Conservation (phyloP, 2,113 vertebrate genomes). For the Hypocryptadius cinnamomeus region DNA sequence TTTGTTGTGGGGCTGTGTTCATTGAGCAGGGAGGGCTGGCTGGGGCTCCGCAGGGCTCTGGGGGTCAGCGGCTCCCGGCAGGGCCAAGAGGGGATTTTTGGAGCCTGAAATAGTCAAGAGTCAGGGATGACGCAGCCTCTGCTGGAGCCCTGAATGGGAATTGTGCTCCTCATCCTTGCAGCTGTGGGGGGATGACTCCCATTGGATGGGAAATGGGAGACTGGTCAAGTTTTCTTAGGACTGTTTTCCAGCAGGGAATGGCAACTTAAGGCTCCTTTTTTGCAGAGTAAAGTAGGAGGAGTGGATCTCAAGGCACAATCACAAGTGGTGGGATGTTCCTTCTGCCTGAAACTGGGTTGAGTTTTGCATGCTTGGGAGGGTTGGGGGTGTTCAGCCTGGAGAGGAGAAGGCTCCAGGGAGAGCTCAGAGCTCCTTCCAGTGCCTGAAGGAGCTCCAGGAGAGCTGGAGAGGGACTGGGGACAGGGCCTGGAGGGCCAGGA, state of each 20-base stretch:
- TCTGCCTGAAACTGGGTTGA: background rate
- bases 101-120: constrained; percentile 44
- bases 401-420: background rate
- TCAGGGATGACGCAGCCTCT: constrained; percentile 49
- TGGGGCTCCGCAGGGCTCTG: constrained; percentile 49
- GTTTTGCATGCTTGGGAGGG: background rate
- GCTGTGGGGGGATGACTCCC: background rate
- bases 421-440: background rate
- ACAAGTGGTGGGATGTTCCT: background rate
- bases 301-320: background rate
- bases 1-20: constrained; percentile 54
- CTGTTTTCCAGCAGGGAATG: rapidly evolving
- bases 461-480: background rate
- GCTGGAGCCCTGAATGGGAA: constrained; percentile 18
- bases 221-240: background rate
- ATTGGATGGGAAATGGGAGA: background rate
- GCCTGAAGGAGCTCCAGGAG: background rate
- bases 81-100: background rate
- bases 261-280: background rate
- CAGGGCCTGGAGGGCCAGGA: background rate
- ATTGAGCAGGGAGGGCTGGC: constrained; percentile 42
- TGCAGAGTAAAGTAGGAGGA: background rate
- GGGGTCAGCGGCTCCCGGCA: constrained; percentile 61
- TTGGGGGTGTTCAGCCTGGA: background rate
- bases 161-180: background rate